phyloP scores from a whole-genome alignment of 2,888 invertebrate genomes.

The Parnassius orleans region DNA sequence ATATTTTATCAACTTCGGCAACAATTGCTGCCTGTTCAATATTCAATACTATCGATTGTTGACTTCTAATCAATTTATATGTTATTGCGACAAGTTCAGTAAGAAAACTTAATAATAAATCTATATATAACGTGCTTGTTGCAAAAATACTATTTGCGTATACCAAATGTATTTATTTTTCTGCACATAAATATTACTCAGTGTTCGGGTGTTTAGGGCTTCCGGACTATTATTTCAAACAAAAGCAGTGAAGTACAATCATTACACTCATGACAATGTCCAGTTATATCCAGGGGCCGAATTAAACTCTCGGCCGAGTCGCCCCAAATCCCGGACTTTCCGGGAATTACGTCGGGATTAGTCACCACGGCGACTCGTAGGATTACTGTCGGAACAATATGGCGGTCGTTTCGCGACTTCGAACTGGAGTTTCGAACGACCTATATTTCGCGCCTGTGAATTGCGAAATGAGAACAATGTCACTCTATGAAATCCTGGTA shows the following conservation, averaged over 20 bases:
- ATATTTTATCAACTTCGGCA: too few species aligned
- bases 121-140: too few species aligned
- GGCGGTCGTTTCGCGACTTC: slow-evolving; percentile 35
- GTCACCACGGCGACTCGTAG: slow-evolving; percentile 42
- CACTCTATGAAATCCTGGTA: too few species aligned
- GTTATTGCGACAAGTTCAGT: too few species aligned
- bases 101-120: too few species aligned
- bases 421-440: background rate
- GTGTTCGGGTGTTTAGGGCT: background rate
- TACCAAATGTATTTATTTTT: too few species aligned
- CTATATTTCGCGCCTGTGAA: slow-evolving; percentile 11
- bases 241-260: slow-evolving; percentile 16
- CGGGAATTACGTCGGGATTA: slow-evolving; percentile 53
- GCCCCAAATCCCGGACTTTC: slow-evolving; percentile 32
- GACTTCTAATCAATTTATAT: too few species aligned
- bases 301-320: slow-evolving; percentile 32
- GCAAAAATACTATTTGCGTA: too few species aligned
- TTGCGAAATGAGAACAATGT: too few species aligned
- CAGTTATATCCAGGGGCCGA: slow-evolving; percentile 30
- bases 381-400: slow-evolving; percentile 54
- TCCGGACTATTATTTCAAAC: slow-evolving; percentile 12
- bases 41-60: too few species aligned
- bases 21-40: too few species aligned
- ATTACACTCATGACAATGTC: slow-evolving; percentile 24
- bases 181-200: background rate